These are phyloP conservation scores for Machimus atricapillus DNA, from an alignment of 2,888 invertebrate genomes.

Conservation along the genomic window DNA sequence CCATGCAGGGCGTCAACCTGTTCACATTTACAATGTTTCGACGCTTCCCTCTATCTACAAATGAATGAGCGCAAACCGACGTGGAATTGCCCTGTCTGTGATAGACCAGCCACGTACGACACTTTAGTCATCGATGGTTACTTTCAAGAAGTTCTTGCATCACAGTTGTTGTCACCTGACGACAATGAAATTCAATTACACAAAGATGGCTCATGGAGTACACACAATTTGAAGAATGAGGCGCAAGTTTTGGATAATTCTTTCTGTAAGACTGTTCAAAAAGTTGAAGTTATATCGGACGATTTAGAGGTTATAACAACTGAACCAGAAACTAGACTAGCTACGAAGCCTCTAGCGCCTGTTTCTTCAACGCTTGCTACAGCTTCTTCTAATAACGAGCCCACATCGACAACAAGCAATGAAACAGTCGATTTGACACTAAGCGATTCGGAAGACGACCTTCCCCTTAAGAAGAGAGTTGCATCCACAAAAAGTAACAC, in stretches of 20 bases:
- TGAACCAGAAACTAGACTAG: constrained; percentile 51
- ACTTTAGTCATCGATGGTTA: constrained; percentile 92
- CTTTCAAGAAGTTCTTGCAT: constrained; percentile 82
- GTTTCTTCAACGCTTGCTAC: constrained; percentile 1
- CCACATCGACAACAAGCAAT: constrained; percentile 61
- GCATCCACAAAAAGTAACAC: constrained; percentile 57
- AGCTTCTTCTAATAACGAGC: constrained; percentile 56
- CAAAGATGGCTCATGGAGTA: constrained; percentile 86
- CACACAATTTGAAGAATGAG: constrained; percentile 72
- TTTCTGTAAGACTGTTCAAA: constrained; percentile 61
- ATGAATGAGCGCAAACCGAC: constrained; percentile 99
- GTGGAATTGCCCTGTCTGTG: constrained; percentile 98
- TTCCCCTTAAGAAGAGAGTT: constrained; percentile 70
- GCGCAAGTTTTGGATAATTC: constrained; percentile 65
- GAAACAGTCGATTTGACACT: constrained; percentile 71
- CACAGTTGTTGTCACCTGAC: constrained; percentile 71
- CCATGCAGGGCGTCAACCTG: constrained; percentile 91
- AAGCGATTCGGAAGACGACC: constrained; percentile 76
- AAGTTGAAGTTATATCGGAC: constrained; percentile 78
- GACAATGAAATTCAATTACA: constrained; percentile 83
- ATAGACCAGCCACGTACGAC: constrained; percentile 88
- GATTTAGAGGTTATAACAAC: constrained; percentile 64
- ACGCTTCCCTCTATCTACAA: constrained; percentile 91
- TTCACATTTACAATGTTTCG: constrained; percentile 97
- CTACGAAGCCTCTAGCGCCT: constrained; percentile 52